Evolutionary conservation across 2,888 invertebrate genomes (phyloP).

Genomic region (Epistrophe grossulariae): DNA sequence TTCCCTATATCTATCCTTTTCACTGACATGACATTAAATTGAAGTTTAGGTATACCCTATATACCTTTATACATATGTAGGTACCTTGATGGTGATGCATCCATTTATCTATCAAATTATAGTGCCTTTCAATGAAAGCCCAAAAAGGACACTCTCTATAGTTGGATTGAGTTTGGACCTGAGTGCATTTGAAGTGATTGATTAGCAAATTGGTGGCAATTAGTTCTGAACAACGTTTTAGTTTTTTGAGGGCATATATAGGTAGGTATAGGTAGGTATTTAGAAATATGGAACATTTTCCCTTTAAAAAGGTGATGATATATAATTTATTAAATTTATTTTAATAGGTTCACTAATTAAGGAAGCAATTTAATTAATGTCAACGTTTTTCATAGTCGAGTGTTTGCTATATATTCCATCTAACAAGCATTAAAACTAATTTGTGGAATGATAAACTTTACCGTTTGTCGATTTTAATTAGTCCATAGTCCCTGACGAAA

Average conservation of each 20-base stretch:
- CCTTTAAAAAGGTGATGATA: too few relatives aligned
- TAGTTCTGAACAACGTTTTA: slow-evolving; percentile 17
- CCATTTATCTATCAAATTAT: slow-evolving; percentile 55
- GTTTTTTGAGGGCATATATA: neutral
- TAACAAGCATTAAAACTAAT: slow-evolving; percentile 5
- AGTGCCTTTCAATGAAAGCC: slow-evolving; percentile 19
- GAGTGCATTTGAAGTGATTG: slow-evolving; percentile 55
- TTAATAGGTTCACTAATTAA: slow-evolving; percentile 25
- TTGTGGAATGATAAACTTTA: neutral
- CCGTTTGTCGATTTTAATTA: neutral
- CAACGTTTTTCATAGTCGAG: slow-evolving; percentile 5
- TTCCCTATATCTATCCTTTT: slow-evolving; percentile 11
- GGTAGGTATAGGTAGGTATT: too few relatives aligned
- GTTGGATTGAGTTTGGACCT: neutral
- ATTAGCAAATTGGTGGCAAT: slow-evolving; percentile 62
- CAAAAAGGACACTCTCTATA: slow-evolving; percentile 7
- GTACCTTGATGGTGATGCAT: slow-evolving; percentile 24
- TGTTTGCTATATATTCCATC: neutral
- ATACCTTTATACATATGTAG: neutral
- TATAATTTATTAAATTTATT: slow-evolving; percentile 31
- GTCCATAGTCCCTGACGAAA: neutral
- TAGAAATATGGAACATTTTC: neutral
- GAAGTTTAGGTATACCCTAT: neutral
- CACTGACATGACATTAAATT: slow-evolving; percentile 22
- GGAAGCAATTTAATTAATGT: slow-evolving; percentile 18